These are phyloP conservation scores for Mobula hypostoma DNA, from an alignment of 2,113 vertebrate species.

Conservation along the genomic window DNA sequence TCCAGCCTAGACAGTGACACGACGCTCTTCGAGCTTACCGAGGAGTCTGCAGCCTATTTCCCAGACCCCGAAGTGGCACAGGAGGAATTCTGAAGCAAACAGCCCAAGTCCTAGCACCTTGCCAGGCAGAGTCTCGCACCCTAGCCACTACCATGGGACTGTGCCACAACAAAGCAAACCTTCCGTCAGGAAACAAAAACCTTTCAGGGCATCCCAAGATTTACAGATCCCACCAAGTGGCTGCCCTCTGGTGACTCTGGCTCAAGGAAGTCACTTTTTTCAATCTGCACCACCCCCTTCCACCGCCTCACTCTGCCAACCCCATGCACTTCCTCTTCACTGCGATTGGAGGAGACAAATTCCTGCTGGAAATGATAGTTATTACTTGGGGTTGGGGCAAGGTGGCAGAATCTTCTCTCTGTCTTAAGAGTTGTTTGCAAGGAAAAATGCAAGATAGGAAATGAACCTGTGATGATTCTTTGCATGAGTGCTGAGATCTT, in stretches of 20 bases:
- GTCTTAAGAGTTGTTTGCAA: background rate
- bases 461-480: background rate
- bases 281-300: no score
- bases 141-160: no score
- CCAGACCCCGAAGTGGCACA: background rate
- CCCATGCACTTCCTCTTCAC: background rate
- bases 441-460: background rate
- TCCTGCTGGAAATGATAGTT: background rate
- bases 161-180: background rate
- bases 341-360: background rate
- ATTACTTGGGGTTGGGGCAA: background rate
- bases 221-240: background rate
- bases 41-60: conserved; percentile 44
- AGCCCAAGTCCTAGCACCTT: background rate
- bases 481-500: background rate
- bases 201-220: background rate
- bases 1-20: conserved; percentile 46
- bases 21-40: conserved; percentile 45
- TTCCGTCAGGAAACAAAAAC: background rate
- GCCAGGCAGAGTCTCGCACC: background rate
- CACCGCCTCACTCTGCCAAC: no score
- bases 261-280: background rate
- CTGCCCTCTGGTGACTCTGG: background rate
- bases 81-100: conserved; percentile 17
- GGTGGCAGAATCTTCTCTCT: background rate